Evolutionary conservation across 2,888 invertebrate genomes (phyloP), one percentile per base, ranked within the genome.

Genomic region (Junonia oenone): DNA sequence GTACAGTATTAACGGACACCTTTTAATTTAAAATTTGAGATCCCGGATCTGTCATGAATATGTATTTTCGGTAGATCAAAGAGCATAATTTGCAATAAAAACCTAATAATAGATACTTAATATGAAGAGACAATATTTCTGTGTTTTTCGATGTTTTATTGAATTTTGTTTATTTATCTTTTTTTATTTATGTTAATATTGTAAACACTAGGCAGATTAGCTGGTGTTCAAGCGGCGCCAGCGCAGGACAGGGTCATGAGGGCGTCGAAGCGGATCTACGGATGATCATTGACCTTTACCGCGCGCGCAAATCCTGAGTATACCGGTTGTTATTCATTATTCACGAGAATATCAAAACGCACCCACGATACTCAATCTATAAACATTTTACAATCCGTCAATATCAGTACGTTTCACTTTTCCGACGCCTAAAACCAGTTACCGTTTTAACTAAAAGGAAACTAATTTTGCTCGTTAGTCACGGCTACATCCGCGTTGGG

Each of bases 211-310:
- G 79, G 73, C 77, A 78, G 76, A 80, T 64, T 62, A 52, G 51
- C 61, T 59, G 58, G 37, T 55, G 60, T 57, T 52, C 45, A 58
- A 56, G 48, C 73, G 73, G 75, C 80, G 80, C 79, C 73, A 74
- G 75, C 78, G 74, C 79, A 73, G 72, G 79, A 83, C 83, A 86
- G 87, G 89, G 90, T 89, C 89, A 87, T 71, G 83, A 80, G 86
- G 87, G 81, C 87, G 83, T 68, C 83, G 83, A 90, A 79, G 85
- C 90, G 90, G 89, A 89, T 90, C 89, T 89, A 84, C 81, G 79
- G 84, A 83, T 90, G 89, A 89, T 85, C 89, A 85, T 87, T 88
- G 89, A 90, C 89, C 89, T 89, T 90, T 89, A 83, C 70, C 76
- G 83, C 78, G 81, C 78, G 83, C 81, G 81, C 82, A 83, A 78